Percentiles rank a stretch among this genome's conserved stretches.
These are phyloP conservation scores for Caerostris darwini DNA, from an alignment of 1,140 invertebrate genomes.

Conservation along the genomic window DNA sequence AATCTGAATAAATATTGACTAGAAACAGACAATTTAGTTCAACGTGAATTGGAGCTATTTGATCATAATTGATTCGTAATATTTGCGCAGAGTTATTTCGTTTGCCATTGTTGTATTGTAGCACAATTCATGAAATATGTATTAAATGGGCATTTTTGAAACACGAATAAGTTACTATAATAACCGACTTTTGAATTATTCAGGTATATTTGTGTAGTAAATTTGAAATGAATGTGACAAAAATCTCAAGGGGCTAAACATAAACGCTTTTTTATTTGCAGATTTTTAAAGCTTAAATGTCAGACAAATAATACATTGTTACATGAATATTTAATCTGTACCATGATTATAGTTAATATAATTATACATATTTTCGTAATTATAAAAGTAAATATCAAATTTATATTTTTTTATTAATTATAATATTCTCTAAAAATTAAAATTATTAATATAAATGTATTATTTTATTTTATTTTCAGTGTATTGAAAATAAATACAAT, in stretches of 20 bases:
- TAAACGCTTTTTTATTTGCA: too few species aligned
- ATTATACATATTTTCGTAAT: too few species aligned
- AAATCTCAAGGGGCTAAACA: not conserved
- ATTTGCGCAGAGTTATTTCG: slow-evolving; percentile 39
- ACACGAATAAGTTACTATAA: not conserved
- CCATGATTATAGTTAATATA: too few species aligned
- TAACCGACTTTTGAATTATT: not conserved
- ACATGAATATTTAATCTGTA: too few species aligned
- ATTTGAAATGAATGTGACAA: not conserved
- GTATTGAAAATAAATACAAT: too few species aligned
- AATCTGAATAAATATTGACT: slow-evolving; percentile 63
- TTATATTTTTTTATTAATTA: too few species aligned
- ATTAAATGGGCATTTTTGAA: not conserved
- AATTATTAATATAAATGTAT: too few species aligned
- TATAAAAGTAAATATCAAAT: too few species aligned
- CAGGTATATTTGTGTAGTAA: not conserved
- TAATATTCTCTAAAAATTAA: too few species aligned
- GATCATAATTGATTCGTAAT: slow-evolving; percentile 50
- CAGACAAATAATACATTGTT: too few species aligned
- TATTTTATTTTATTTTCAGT: too few species aligned
- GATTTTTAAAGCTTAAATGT: too few species aligned
- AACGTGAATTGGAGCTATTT: slow-evolving; percentile 34
- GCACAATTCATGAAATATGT: not conserved
- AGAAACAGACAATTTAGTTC: not conserved
- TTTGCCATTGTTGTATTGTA: not conserved